These are phyloP conservation scores for Ailurus styani DNA, from an alignment of 2,113 vertebrate species.

Conservation along the genomic window DNA sequence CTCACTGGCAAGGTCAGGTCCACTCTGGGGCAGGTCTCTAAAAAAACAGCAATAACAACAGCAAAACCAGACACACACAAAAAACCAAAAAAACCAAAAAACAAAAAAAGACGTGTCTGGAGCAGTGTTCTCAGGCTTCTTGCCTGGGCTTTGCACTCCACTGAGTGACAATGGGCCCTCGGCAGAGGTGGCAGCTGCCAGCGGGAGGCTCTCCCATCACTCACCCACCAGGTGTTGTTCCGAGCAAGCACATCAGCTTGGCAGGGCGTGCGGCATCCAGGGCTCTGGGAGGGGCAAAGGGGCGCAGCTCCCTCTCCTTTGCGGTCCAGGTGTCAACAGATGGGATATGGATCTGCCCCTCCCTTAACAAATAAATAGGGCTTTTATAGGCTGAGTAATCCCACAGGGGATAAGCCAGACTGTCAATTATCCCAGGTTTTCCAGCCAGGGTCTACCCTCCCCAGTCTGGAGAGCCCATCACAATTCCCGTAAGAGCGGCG, in stretches of 20 bases:
- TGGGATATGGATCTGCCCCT: conserved; percentile 47
- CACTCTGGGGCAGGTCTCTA: neutral
- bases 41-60: neutral
- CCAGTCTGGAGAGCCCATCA: neutral
- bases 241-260: conserved; percentile 14
- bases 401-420: neutral
- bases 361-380: conserved; percentile 58
- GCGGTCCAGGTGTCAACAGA: conserved; percentile 62
- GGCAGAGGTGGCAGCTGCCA: conserved; percentile 32
- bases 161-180: neutral
- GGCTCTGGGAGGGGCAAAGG: conserved; percentile 41
- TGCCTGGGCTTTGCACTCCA: conserved; percentile 22
- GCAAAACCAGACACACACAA: no score
- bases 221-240: conserved; percentile 59
- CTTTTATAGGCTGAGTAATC: conserved; percentile 65
- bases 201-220: neutral
- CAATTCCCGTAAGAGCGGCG: neutral
- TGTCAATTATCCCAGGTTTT: neutral
- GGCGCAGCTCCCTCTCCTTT: neutral
- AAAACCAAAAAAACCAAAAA: no score
- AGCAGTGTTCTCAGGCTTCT: neutral
- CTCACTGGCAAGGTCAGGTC: neutral
- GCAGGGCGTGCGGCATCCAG: conserved; percentile 11
- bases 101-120: neutral
- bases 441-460: neutral